Conservation (phyloP, 1,140 invertebrate genomes). For the Sminthurides bifidus region DNA sequence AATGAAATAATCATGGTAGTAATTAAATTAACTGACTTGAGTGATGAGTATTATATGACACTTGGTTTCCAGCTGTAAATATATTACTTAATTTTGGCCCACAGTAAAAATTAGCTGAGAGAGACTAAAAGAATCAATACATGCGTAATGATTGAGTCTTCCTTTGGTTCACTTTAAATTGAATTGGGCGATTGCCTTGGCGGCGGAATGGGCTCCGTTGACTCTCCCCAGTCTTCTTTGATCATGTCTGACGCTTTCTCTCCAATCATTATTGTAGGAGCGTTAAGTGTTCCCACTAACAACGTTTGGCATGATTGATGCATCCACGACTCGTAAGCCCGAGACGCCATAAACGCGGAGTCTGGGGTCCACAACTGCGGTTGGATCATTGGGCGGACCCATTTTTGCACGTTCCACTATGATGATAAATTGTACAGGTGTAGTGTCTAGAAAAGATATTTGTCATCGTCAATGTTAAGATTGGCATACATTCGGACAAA, state of each 20-base stretch:
- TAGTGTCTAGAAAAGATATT: conserved; percentile 19
- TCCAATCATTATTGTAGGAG: conserved; percentile 34
- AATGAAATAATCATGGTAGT: no score
- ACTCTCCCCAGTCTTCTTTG: conserved; percentile 34
- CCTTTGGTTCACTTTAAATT: no score
- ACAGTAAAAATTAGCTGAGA: no score
- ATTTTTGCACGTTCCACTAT: conserved; percentile 36
- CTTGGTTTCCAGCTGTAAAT: no score
- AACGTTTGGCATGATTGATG: conserved; percentile 41
- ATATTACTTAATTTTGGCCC: no score
- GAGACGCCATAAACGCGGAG: conserved; percentile 39
- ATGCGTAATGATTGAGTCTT: no score
- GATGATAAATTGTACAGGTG: conserved; percentile 30
- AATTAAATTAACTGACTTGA: no score
- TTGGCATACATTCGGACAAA: no score
- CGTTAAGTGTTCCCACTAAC: conserved; percentile 42
- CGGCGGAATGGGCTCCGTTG: conserved; percentile 16
- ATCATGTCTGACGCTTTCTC: conserved; percentile 37
- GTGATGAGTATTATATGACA: no score
- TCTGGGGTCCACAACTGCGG: conserved; percentile 32
- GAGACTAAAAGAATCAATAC: no score
- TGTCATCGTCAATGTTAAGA: neutral
- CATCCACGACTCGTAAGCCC: conserved; percentile 40
- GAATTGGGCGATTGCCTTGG: conserved; percentile 12
- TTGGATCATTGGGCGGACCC: conserved; percentile 21